Evolutionary conservation across 1,140 invertebrate species (phyloP).

Genomic region (Danaus plexippus): DNA sequence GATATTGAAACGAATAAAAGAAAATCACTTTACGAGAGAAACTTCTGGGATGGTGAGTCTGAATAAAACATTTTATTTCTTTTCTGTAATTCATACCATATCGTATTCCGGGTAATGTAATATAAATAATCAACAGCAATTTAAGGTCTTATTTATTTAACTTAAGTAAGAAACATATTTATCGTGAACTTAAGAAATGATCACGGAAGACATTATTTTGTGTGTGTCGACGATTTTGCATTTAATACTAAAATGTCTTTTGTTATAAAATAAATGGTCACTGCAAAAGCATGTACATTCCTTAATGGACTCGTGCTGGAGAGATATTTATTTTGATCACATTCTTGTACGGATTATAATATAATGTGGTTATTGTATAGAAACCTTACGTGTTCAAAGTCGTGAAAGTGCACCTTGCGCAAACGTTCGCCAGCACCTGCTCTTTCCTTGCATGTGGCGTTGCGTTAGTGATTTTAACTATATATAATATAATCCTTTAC

Average conservation of each 20-base stretch:
- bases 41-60: constrained; percentile 58
- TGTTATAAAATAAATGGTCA: constrained; percentile 18
- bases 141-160: too few species aligned
- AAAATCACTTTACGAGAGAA: constrained; percentile 49
- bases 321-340: constrained; percentile 37
- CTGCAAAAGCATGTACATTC: constrained; percentile 37
- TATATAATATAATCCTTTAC: background rate
- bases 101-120: too few species aligned
- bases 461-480: constrained; percentile 20
- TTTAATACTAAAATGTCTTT: too few species aligned
- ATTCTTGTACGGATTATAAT: constrained; percentile 26
- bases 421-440: constrained; percentile 46
- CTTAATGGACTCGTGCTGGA: constrained; percentile 22
- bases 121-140: too few species aligned
- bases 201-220: too few species aligned
- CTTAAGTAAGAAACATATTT: too few species aligned
- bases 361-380: constrained; percentile 18
- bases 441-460: constrained; percentile 55
- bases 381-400: constrained; percentile 39
- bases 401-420: constrained; percentile 57
- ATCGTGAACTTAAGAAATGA: too few species aligned
- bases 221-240: too few species aligned
- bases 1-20: constrained; percentile 41
- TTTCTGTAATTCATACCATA: too few species aligned
- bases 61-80: too few species aligned